Conservation (phyloP, 2,113 vertebrate genomes). For the Carassius auratus region DNA sequence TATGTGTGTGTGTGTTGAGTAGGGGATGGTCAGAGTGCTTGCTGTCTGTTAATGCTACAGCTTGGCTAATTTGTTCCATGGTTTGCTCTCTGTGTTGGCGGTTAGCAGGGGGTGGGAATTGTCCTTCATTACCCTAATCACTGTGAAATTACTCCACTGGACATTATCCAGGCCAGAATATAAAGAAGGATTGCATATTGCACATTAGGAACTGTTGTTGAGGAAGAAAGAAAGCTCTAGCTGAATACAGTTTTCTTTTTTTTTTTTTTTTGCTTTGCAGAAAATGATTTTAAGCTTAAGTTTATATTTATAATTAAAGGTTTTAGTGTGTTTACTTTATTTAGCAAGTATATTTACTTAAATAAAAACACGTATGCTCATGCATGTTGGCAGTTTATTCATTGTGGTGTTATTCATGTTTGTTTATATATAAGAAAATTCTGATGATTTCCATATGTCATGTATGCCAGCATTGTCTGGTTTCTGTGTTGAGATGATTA, state of each 20-base stretch:
- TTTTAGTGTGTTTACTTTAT: neutral
- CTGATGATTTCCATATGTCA: neutral
- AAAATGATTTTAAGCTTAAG: neutral
- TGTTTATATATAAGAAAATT: neutral
- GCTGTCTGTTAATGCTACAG: constrained; percentile 50
- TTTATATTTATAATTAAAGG: neutral
- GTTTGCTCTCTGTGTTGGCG: constrained; percentile 45
- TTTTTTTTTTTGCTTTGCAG: neutral
- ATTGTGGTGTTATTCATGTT: neutral
- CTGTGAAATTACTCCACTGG: constrained; percentile 64
- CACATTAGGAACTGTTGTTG: neutral
- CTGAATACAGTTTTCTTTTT: neutral
- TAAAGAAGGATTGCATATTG: neutral
- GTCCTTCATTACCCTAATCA: constrained; percentile 65
- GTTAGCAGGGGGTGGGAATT: constrained; percentile 53
- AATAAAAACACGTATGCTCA: neutral
- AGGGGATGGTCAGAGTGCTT: constrained; percentile 12
- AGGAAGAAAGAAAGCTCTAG: neutral
- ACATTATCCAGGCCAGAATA: constrained; percentile 22
- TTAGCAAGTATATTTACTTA: neutral
- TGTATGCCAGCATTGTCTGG: neutral
- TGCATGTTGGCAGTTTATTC: neutral
- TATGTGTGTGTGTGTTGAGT: neutral
- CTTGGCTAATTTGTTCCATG: constrained; percentile 63
- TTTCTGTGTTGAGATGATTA: too few species aligned